Evolutionary conservation across 2,113 vertebrate genomes (phyloP).

Genomic region (Podarcis cretensis): DNA sequence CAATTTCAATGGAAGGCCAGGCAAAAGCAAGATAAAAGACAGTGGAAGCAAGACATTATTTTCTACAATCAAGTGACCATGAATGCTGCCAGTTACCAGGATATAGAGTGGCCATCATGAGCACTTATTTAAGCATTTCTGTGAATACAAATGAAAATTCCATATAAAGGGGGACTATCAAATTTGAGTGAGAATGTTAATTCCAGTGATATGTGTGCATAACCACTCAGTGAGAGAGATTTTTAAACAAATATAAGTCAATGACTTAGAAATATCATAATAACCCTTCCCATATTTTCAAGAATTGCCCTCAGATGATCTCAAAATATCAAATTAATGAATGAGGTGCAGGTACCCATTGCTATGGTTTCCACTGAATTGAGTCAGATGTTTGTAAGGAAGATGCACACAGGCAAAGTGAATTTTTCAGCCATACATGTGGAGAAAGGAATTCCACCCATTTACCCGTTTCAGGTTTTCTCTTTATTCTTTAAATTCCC

Average conservation of each 20-base stretch:
- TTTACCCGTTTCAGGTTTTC: background rate
- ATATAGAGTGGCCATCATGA: slow-evolving; percentile 68
- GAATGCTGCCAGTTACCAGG: slow-evolving; percentile 75
- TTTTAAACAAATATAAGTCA: slow-evolving; percentile 49
- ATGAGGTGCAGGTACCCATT: background rate
- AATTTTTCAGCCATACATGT: background rate
- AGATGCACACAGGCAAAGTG: background rate
- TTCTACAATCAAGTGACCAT: slow-evolving; percentile 76
- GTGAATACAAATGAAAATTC: slow-evolving; percentile 70
- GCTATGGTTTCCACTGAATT: background rate
- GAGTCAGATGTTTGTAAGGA: background rate
- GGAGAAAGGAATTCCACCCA: background rate
- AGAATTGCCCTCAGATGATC: background rate
- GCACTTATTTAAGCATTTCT: slow-evolving; percentile 69
- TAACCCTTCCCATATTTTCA: background rate
- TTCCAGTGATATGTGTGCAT: slow-evolving; percentile 58
- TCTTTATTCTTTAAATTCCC: background rate
- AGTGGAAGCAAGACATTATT: slow-evolving; percentile 80
- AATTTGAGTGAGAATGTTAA: slow-evolving; percentile 68
- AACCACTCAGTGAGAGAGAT: slow-evolving; percentile 51
- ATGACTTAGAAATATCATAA: slow-evolving; percentile 31
- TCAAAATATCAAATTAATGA: background rate
- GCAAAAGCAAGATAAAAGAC: slow-evolving; percentile 82
- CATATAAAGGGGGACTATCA: slow-evolving; percentile 67
- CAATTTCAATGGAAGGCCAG: slow-evolving; percentile 98